Evolutionary conservation across 2,113 vertebrate species (phyloP).

Genomic region (Cynoglossus semilaevis): DNA sequence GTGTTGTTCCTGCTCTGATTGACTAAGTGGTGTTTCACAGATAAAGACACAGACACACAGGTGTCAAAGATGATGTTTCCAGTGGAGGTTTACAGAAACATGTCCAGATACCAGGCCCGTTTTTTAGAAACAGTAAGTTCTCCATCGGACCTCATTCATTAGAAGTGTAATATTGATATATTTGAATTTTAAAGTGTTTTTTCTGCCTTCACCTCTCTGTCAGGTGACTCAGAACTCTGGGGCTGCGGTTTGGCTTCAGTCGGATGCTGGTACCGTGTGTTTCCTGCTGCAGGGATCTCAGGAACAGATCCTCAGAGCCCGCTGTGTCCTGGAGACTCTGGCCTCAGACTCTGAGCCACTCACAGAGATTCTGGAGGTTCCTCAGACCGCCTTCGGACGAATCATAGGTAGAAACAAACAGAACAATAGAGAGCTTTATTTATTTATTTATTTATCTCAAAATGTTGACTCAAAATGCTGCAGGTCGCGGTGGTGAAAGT

Average conservation of each 20-base stretch:
- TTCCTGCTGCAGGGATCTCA: conserved; percentile 84
- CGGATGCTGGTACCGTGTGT: conserved; percentile 40
- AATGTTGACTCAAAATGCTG: not conserved
- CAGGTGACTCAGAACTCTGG: conserved; percentile 82
- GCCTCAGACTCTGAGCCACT: conserved; percentile 73
- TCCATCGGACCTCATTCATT: not conserved
- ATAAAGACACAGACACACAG: conserved; percentile 26
- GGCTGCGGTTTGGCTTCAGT: conserved; percentile 71
- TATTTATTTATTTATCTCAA: too few relatives aligned
- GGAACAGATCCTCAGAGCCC: conserved; percentile 80
- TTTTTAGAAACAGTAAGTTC: conserved; percentile 73
- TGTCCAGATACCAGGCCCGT: conserved; percentile 62
- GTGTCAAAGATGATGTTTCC: conserved; percentile 65
- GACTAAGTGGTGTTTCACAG: conserved; percentile 41
- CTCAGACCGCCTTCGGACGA: conserved; percentile 81
- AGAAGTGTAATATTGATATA: not conserved
- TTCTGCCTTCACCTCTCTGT: not conserved
- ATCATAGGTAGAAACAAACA: conserved; percentile 81
- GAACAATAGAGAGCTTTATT: not conserved
- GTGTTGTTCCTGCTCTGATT: too few relatives aligned
- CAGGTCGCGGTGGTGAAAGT: conserved; percentile 86
- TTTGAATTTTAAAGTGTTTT: not conserved
- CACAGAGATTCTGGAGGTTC: conserved; percentile 78
- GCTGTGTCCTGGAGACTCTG: conserved; percentile 79
- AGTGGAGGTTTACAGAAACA: conserved; percentile 70